Evolutionary conservation across 2,888 invertebrate genomes (phyloP), one percentile per base, ranked within the genome.

Genomic region (Himalopsyche tibetana): DNA sequence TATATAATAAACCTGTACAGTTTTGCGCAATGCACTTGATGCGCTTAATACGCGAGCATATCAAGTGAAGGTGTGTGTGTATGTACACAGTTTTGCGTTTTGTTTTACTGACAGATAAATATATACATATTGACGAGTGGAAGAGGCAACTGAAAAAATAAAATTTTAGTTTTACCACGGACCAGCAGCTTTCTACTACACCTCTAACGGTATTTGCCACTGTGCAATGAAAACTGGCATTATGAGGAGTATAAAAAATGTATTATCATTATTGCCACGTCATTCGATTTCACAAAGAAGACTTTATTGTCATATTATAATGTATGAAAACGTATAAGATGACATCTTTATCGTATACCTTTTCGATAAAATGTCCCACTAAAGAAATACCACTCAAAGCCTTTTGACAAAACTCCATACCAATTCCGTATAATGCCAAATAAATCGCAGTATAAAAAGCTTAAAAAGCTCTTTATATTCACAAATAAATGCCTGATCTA

Each of bases 391-490:
- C 85, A 84, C 86, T 86, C 83, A 86, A 86, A 86, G 84, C 83
- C 82, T 74, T 85, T 86, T 86, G 86, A 88, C 87, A 88, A 88
- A 88, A 86, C 81, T 81, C 85, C 87, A 83, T 86, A 88, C 83
- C 86, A 86, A 88, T 88, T 85, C 86, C 82, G 82, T 85, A 88
- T 88, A 88, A 88, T 88, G 83, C 88, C 88, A 85, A 87, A 88
- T 88, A 88, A 88, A 88, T 88, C 88, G 88, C 85, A 88, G 85
- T 85, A 88, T 88, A 88, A 88, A 88, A 88, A 87, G 87, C 85
- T 87, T 88, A 85, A 84, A 86, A 85, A 84, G 84, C 80, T 84
- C 84, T 87, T 88, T 85, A 86, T 85, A 84, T 88, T 86, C 85
- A 45, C 87, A 85, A 87, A 87, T 87, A 87, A 85, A 87, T 87